Conservation (phyloP, 2,113 vertebrate species). For the Rhagologus leucostigma region DNA sequence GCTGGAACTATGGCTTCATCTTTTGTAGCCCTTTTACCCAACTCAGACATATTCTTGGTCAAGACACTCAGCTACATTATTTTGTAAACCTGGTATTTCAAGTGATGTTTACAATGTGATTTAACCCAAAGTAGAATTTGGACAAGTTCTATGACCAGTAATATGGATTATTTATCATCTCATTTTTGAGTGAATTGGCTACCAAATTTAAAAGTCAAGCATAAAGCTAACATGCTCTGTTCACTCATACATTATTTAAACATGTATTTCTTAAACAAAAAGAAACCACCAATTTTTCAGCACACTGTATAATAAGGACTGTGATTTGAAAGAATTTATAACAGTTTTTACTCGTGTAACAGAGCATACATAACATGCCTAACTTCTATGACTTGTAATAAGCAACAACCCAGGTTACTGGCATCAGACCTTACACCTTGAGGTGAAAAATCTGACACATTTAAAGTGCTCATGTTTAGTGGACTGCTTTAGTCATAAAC, state of each 20-base stretch:
- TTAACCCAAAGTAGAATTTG: not conserved
- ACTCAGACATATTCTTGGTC: not conserved
- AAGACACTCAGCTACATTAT: not conserved
- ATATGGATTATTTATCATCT: not conserved
- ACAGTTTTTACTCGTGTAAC: not conserved
- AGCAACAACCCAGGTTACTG: not conserved
- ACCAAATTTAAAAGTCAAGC: not conserved
- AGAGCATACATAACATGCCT: not conserved
- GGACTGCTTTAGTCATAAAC: not conserved
- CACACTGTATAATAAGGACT: not conserved
- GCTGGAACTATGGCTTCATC: not conserved
- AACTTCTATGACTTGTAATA: not conserved
- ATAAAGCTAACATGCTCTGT: not conserved
- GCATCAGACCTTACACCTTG: not conserved
- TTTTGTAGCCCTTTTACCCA: not conserved
- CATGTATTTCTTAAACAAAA: not conserved
- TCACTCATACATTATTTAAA: not conserved
- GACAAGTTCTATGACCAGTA: not conserved
- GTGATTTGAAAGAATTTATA: not conserved
- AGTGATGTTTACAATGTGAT: not conserved
- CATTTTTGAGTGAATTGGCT: not conserved
- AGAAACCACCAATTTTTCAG: not conserved
- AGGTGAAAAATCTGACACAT: not conserved
- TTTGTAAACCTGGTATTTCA: not conserved
- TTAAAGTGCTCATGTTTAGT: not conserved